Evolutionary conservation across 2,113 vertebrate genomes (phyloP).

Genomic region (Myiagra hebetior): DNA sequence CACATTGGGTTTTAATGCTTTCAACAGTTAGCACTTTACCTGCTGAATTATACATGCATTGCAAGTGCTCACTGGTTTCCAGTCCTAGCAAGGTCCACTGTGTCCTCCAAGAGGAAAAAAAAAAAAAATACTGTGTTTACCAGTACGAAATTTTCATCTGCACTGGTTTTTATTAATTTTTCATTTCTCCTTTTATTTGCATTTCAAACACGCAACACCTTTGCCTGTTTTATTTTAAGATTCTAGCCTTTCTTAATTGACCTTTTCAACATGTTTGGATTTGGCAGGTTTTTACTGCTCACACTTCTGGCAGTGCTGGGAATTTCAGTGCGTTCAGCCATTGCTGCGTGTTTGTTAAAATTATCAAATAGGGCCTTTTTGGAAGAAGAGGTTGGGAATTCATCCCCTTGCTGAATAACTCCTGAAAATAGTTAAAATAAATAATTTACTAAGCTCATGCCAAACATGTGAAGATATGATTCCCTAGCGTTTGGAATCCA

Average conservation of each 20-base stretch:
- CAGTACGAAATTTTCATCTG: not conserved
- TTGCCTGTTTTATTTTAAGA: not conserved
- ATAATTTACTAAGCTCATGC: not conserved
- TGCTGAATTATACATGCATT: not conserved
- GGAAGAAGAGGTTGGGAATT: not conserved
- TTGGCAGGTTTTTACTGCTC: not conserved
- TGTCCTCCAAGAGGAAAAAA: not conserved
- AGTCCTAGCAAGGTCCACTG: not conserved
- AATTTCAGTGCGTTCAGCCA: not conserved
- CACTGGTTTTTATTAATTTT: not conserved
- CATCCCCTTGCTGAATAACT: not conserved
- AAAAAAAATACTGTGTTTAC: not conserved
- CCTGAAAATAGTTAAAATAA: not conserved
- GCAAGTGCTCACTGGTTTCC: not conserved
- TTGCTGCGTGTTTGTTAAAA: not conserved
- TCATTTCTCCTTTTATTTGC: not conserved
- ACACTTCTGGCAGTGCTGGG: accelerated
- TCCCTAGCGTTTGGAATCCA: not conserved
- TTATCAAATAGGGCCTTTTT: not conserved
- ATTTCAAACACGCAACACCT: not conserved
- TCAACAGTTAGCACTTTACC: not conserved
- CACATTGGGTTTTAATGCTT: not conserved
- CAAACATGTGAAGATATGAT: not conserved
- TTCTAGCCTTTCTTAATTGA: not conserved
- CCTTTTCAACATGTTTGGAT: not conserved